A percentile compares a stretch with the other conserved stretches of the same genome.
Evolutionary conservation across 2,113 vertebrate species (phyloP).

Genomic region (Oriolus oriolus): DNA sequence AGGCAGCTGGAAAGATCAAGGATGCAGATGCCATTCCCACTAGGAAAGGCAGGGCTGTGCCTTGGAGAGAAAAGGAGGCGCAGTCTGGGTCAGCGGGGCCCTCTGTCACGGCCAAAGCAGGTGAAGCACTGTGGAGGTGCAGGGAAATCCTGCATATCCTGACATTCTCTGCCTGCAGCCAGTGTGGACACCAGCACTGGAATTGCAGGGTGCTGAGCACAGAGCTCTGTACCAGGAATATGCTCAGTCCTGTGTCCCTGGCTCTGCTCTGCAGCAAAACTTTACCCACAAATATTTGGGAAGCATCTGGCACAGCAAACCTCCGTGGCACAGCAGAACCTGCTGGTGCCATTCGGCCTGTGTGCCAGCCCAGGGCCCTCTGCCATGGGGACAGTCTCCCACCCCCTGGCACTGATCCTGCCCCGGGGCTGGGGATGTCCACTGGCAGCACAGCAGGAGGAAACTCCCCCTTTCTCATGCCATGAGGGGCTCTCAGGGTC

Average conservation of each 20-base stretch:
- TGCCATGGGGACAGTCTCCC: background rate
- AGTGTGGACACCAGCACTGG: background rate
- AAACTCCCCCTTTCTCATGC: background rate
- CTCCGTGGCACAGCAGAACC: background rate
- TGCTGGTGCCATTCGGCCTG: background rate
- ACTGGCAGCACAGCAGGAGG: background rate
- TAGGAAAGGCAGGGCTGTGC: background rate
- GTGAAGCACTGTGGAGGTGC: background rate
- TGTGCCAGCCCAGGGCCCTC: background rate
- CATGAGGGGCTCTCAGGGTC: background rate
- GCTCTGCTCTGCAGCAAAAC: background rate
- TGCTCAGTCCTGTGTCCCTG: background rate
- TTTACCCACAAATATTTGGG: background rate
- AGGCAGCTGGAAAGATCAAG: background rate
- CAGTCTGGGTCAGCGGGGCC: background rate
- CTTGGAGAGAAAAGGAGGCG: background rate
- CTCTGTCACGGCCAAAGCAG: accelerated
- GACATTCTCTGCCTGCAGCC: background rate
- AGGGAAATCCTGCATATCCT: background rate
- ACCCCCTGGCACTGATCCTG: background rate
- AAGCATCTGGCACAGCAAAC: background rate
- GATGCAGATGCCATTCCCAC: background rate
- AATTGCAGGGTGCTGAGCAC: background rate
- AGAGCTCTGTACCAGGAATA: background rate
- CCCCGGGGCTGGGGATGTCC: accelerated